A percentile compares a stretch with the other conserved stretches of the same genome.
Evolutionary conservation across 2,888 invertebrate species (phyloP).

Genomic region (Torymus auratus): DNA sequence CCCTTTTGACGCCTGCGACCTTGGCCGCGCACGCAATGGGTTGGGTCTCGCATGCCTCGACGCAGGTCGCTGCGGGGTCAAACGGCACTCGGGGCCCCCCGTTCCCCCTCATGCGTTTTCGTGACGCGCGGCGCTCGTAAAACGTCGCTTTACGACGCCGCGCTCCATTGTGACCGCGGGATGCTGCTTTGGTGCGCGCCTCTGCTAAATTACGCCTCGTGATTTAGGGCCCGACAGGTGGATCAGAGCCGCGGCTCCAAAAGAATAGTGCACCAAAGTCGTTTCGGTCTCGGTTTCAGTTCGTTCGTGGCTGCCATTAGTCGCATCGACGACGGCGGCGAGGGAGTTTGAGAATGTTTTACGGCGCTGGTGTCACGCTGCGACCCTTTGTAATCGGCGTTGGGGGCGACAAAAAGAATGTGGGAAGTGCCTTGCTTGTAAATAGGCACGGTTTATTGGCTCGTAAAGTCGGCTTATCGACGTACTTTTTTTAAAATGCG

Average conservation of each 20-base stretch:
- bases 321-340: too few relatives aligned
- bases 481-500: constrained; percentile 24
- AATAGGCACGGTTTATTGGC: constrained; percentile 24
- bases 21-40: constrained; percentile 42
- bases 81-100: constrained; percentile 13
- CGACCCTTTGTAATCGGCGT: too few relatives aligned
- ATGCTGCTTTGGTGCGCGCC: constrained; percentile 12
- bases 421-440: constrained; percentile 23
- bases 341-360: too few relatives aligned
- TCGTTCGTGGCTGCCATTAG: too few relatives aligned
- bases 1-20: constrained; percentile 21
- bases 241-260: neutral
- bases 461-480: constrained; percentile 36
- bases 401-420: too few relatives aligned
- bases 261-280: too few relatives aligned
- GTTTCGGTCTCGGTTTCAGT: too few relatives aligned
- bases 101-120: constrained; percentile 37
- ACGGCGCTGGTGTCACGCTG: too few relatives aligned
- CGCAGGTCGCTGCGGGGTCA: constrained; percentile 9
- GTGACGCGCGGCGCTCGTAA: constrained; percentile 50
- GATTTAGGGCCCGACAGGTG: constrained; percentile 54
- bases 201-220: constrained; percentile 45
- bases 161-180: constrained; percentile 5
- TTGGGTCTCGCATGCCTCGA: constrained; percentile 14
- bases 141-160: constrained; percentile 40